phyloP scores from a whole-genome alignment of 2,797 vertebrate genomes.

The Aldrovandia affinis region DNA sequence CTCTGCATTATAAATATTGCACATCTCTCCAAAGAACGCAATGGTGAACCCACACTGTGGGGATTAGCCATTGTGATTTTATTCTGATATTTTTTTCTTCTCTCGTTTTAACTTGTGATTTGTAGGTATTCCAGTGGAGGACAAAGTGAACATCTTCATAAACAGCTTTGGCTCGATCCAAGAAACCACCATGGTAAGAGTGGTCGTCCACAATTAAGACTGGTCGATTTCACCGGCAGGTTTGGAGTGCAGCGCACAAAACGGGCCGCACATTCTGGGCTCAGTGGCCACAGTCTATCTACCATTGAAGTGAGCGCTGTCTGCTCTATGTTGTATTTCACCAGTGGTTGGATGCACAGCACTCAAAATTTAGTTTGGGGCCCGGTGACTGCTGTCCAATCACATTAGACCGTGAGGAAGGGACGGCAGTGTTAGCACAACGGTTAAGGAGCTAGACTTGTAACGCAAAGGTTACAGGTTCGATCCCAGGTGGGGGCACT shows the following conservation, averaged over 20 bases:
- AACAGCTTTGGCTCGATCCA: slow-evolving; percentile 98
- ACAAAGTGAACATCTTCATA: slow-evolving; percentile 96
- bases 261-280: background rate
- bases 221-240: too few species aligned
- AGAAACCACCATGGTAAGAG: slow-evolving; percentile 94
- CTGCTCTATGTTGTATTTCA: background rate
- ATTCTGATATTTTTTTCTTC: background rate
- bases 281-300: background rate
- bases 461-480: too few species aligned
- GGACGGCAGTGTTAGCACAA: too few species aligned
- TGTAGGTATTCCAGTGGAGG: slow-evolving; percentile 92
- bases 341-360: background rate
- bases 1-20: too few species aligned
- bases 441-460: too few species aligned
- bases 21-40: background rate
- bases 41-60: background rate
- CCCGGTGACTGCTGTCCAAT: background rate
- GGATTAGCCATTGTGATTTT: background rate
- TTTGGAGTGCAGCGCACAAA: background rate
- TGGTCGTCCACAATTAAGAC: background rate
- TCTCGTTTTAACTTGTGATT: slow-evolving; percentile 32
- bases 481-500: too few species aligned
- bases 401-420: too few species aligned
- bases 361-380: background rate
- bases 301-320: background rate